Evolutionary conservation across 2,888 invertebrate species (phyloP).

Genomic region (Ichneumoninae sp.): DNA sequence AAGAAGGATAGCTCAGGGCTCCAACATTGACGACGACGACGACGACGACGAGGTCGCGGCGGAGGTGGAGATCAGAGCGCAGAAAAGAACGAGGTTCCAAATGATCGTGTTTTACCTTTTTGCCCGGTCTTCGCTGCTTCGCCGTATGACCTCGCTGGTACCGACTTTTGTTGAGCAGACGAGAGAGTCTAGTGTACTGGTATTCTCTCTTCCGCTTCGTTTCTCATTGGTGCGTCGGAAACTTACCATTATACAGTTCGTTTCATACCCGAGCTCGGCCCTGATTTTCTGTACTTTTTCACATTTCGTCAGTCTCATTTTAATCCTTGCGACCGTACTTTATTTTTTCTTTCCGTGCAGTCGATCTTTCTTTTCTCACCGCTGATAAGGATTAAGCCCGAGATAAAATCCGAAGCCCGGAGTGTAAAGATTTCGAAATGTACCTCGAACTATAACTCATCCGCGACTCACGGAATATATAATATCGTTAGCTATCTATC

Average conservation of each 20-base stretch:
- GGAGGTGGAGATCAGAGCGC: constrained; percentile 6
- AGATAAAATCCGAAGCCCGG: background rate
- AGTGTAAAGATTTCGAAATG: constrained; percentile 1
- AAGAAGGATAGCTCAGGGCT: constrained; percentile 19
- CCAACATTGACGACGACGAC: constrained; percentile 10
- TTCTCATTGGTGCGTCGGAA: constrained; percentile 5
- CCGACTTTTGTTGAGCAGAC: constrained; percentile 21
- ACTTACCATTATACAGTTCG: constrained; percentile 14
- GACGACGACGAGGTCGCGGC: constrained; percentile 16
- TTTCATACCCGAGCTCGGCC: constrained; percentile 6
- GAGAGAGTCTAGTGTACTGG: constrained; percentile 9
- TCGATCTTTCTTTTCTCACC: background rate
- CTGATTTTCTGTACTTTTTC: background rate
- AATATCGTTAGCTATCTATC: background rate
- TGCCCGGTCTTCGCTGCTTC: constrained; percentile 8
- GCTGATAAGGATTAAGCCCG: background rate
- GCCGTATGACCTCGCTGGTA: constrained; percentile 17
- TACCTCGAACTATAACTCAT: constrained; percentile 12
- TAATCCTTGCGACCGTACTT: background rate
- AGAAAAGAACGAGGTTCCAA: constrained; percentile 27
- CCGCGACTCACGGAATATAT: background rate
- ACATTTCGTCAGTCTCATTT: constrained; percentile 10
- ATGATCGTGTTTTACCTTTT: constrained; percentile 44
- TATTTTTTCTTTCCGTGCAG: background rate
- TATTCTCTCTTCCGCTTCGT: constrained; percentile 13